Conservation (phyloP, 2,797 vertebrate genomes). For the Thalassophryne amazonica region DNA sequence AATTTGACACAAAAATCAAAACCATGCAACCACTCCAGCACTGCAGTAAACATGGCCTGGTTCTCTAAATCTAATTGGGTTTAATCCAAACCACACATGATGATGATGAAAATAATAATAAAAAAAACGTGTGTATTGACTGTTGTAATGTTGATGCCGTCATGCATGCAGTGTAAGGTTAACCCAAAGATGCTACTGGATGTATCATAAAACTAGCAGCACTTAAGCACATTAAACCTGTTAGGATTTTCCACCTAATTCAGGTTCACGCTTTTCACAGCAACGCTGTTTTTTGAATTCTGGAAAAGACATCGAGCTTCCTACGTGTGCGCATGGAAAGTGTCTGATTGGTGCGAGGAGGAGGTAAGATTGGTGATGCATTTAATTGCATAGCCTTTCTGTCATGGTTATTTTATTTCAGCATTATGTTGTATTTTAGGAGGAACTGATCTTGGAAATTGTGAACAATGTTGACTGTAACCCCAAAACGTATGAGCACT, state of each 20-base stretch:
- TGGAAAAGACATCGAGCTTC: constrained; percentile 89
- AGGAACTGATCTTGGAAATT: constrained; percentile 87
- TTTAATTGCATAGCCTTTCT: background rate
- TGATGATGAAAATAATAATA: too few relatives aligned
- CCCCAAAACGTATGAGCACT: constrained; percentile 77
- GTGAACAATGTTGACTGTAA: constrained; percentile 73
- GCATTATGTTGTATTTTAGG: constrained; percentile 66
- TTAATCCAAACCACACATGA: too few relatives aligned
- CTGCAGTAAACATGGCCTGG: too few relatives aligned
- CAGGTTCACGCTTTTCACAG: constrained; percentile 58
- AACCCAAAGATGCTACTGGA: background rate
- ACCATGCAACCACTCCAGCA: too few relatives aligned
- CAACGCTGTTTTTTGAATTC: constrained; percentile 92
- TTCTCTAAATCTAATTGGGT: too few relatives aligned
- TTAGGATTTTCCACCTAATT: background rate
- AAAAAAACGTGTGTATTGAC: too few relatives aligned
- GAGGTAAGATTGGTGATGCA: constrained; percentile 78
- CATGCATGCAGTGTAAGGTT: background rate
- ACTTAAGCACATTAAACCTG: background rate
- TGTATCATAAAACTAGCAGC: background rate
- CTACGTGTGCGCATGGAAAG: constrained; percentile 84
- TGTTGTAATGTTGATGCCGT: background rate
- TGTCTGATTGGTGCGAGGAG: constrained; percentile 90
- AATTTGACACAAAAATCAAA: too few relatives aligned
- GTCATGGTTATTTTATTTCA: background rate